These are phyloP conservation scores for Pandemis heparana DNA, from an alignment of 2,888 invertebrate species.

Conservation along the genomic window DNA sequence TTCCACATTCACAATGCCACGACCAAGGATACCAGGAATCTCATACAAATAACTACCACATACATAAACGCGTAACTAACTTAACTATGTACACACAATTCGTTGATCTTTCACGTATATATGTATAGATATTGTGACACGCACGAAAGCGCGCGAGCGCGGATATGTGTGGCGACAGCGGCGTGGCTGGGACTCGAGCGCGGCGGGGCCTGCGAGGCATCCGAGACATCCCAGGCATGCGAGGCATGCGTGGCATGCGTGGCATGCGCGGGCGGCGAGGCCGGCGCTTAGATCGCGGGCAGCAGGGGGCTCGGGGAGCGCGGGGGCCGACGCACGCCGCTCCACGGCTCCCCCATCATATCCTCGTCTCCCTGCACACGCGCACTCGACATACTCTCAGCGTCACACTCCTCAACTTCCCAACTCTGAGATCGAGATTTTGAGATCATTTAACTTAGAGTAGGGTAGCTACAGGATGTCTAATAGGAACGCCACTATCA, in stretches of 20 bases:
- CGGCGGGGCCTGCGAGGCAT: conserved; percentile 32
- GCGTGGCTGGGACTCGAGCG: conserved; percentile 40
- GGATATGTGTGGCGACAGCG: conserved; percentile 59
- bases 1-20: background rate
- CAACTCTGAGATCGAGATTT: conserved; percentile 84
- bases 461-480: conserved; percentile 62
- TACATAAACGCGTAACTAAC: conserved; percentile 21
- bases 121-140: conserved; percentile 54
- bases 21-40: conserved; percentile 12
- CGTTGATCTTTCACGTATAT: conserved; percentile 47
- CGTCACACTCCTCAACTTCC: conserved; percentile 84
- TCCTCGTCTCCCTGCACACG: conserved; percentile 87
- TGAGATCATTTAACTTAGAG: conserved; percentile 76
- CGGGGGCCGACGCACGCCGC: conserved; percentile 74
- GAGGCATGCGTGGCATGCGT: background rate
- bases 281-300: conserved; percentile 69
- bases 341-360: conserved; percentile 86
- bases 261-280: conserved; percentile 43
- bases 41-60: background rate
- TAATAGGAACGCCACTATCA: conserved; percentile 57
- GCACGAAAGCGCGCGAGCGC: conserved; percentile 52
- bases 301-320: conserved; percentile 80
- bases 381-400: conserved; percentile 85
- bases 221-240: background rate
- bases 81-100: conserved; percentile 38